Conservation (phyloP, 2,888 invertebrate genomes). For the Philonicus albiceps region DNA sequence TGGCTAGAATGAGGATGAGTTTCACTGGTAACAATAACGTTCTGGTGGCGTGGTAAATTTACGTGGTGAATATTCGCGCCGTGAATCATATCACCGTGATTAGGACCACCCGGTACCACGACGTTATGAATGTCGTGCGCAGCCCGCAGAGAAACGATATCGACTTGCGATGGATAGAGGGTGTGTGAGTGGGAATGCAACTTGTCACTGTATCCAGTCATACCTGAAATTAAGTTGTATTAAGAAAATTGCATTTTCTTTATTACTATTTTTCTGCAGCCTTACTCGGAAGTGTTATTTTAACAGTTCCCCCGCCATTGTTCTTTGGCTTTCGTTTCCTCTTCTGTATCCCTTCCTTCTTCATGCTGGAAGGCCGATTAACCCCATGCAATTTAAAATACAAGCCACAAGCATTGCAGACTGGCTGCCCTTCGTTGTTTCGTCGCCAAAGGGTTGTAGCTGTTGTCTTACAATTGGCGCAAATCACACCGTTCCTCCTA, state of each 20-base stretch:
- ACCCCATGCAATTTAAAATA: constrained; percentile 65
- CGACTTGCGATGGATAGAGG: constrained; percentile 59
- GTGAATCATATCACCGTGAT: constrained; percentile 9
- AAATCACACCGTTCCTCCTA: constrained; percentile 62
- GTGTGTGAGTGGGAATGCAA: constrained; percentile 48
- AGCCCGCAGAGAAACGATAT: background rate
- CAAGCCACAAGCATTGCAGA: constrained; percentile 82
- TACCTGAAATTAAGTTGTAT: background rate
- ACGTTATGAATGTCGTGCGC: constrained; percentile 56
- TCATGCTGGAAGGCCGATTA: constrained; percentile 95
- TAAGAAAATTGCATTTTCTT: background rate
- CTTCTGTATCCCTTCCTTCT: constrained; percentile 98
- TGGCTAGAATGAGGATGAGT: constrained; percentile 55
- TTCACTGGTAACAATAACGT: constrained; percentile 37
- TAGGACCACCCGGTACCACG: constrained; percentile 49
- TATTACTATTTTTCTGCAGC: background rate
- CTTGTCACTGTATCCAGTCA: constrained; percentile 43
- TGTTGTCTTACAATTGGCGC: constrained; percentile 72
- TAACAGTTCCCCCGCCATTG: constrained; percentile 48
- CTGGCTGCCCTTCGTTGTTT: constrained; percentile 85
- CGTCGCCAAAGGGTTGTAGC: constrained; percentile 84
- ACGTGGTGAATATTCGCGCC: background rate
- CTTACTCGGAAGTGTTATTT: constrained; percentile 54
- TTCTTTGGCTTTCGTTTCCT: constrained; percentile 90
- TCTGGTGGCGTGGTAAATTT: constrained; percentile 26